These are phyloP conservation scores for Amiota mariae DNA, from an alignment of 2,888 invertebrate genomes.

Conservation along the genomic window DNA sequence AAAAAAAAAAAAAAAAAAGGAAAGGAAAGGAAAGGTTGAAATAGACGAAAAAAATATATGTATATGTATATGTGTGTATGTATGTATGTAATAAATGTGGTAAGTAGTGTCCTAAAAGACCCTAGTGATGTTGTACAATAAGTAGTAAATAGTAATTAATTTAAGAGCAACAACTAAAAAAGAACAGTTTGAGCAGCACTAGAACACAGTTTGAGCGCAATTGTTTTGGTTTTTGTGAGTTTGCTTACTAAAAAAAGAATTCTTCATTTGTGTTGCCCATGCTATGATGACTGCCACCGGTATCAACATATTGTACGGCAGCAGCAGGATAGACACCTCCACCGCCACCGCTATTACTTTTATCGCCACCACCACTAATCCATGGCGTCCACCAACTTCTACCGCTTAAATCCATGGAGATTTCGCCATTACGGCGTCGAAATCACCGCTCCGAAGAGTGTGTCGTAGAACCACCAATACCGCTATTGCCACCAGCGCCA, in stretches of 20 bases:
- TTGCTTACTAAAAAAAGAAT: constrained; percentile 54
- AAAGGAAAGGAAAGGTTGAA: too few relatives aligned
- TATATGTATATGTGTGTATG: too few relatives aligned
- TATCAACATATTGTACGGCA: constrained; percentile 36
- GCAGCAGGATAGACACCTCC: constrained; percentile 37
- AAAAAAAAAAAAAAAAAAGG: too few relatives aligned
- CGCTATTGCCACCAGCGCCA: constrained; percentile 49
- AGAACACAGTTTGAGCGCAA: constrained; percentile 29
- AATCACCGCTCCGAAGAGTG: constrained; percentile 73
- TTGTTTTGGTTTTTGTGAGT: not conserved
- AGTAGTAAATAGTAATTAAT: not conserved
- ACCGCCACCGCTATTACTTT: constrained; percentile 39
- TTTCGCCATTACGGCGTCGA: constrained; percentile 43
- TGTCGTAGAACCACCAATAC: constrained; percentile 65
- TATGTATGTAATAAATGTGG: too few relatives aligned
- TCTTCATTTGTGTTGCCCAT: constrained; percentile 54
- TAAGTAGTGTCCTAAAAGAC: too few relatives aligned
- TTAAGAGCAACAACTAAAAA: constrained; percentile 24
- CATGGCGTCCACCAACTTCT: constrained; percentile 33
- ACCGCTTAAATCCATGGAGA: constrained; percentile 1
- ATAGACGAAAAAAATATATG: too few relatives aligned
- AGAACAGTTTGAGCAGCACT: not conserved
- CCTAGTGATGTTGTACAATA: not conserved
- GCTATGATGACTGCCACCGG: constrained; percentile 38
- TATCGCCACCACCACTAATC: constrained; percentile 49